Conservation (phyloP, 2,888 invertebrate species). For the Willowsia nigromaculata region DNA sequence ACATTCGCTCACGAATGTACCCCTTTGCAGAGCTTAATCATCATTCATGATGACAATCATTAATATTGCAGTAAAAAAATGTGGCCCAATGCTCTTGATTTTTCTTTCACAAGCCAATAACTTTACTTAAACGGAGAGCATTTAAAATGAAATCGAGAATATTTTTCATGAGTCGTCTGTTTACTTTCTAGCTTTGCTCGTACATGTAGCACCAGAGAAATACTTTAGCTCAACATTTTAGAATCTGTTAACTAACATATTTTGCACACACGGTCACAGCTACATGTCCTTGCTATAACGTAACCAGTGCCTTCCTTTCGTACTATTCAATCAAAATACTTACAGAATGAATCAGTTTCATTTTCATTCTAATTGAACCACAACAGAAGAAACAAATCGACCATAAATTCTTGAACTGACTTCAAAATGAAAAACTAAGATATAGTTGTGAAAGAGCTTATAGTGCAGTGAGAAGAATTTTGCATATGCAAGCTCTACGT, state of each 20-base stretch:
- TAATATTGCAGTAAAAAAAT: conserved; percentile 30
- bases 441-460: no score
- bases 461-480: background rate
- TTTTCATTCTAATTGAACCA: background rate
- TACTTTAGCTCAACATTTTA: background rate
- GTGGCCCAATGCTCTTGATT: conserved; percentile 58
- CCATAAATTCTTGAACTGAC: no score
- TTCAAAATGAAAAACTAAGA: background rate
- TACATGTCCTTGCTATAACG: no score
- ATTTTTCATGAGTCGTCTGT: conserved; percentile 32
- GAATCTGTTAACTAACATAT: background rate
- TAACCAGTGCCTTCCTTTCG: background rate
- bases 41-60: background rate
- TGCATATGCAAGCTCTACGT: background rate
- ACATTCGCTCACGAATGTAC: background rate
- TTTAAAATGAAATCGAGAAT: conserved; percentile 43
- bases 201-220: background rate
- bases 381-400: background rate
- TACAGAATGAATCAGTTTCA: conserved; percentile 1
- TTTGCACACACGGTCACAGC: background rate
- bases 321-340: background rate
- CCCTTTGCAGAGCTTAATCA: background rate
- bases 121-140: background rate
- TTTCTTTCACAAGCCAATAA: conserved; percentile 1
- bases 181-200: conserved; percentile 46